Conservation (phyloP, 2,888 invertebrate genomes). For the Cremastinae sp. region DNA sequence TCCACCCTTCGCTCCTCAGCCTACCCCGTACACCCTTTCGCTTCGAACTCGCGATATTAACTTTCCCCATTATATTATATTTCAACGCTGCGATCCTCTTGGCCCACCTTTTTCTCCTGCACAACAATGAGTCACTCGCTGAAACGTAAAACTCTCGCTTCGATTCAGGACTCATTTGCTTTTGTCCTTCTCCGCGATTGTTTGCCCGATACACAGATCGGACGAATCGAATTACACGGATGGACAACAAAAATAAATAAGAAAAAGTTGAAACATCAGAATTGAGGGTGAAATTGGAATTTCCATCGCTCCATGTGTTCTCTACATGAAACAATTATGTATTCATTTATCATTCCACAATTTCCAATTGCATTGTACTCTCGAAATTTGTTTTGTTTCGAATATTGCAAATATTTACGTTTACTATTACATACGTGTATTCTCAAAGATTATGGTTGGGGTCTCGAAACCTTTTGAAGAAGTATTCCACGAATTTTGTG, state of each 20-base stretch:
- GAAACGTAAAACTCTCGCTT: slow-evolving; percentile 26
- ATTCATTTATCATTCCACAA: too few species aligned
- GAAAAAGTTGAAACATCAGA: neutral
- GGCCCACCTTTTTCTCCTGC: neutral
- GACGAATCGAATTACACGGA: too few species aligned
- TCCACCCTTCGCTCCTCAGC: slow-evolving; percentile 18
- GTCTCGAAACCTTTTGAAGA: too few species aligned
- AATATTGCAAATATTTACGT: too few species aligned
- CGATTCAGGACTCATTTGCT: slow-evolving; percentile 3
- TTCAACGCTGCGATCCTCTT: slow-evolving; percentile 43
- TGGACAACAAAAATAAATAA: neutral
- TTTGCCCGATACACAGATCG: neutral
- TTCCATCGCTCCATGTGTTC: too few species aligned
- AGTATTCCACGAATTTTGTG: too few species aligned
- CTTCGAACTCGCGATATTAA: slow-evolving; percentile 52
- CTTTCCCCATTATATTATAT: slow-evolving; percentile 55
- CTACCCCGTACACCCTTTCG: slow-evolving; percentile 13
- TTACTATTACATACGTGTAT: too few species aligned
- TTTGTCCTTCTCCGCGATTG: slow-evolving; percentile 9
- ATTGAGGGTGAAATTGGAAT: too few species aligned
- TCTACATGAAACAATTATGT: too few species aligned
- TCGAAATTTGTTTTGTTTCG: too few species aligned
- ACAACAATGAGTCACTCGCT: slow-evolving; percentile 44
- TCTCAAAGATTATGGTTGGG: too few species aligned
- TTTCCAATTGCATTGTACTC: too few species aligned